Percentiles rank a stretch among this genome's conserved stretches.
Evolutionary conservation across 2,113 vertebrate species (phyloP).

Genomic region (Xiphias gladius): DNA sequence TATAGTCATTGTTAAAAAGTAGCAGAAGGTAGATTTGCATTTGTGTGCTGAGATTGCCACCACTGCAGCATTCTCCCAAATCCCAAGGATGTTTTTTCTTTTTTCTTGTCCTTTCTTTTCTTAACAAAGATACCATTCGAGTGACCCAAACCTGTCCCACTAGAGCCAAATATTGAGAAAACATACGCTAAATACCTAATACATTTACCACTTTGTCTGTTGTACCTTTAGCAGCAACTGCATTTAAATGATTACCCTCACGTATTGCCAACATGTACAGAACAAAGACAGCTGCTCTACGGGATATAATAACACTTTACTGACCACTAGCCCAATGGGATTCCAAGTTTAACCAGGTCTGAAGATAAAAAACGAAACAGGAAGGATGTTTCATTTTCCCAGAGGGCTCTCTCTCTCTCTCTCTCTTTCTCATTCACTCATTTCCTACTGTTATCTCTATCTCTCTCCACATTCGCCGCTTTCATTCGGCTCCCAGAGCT

Average conservation of each 20-base stretch:
- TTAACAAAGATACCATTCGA: constrained; percentile 3
- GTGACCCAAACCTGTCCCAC: constrained; percentile 27
- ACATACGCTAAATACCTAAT: constrained; percentile 7
- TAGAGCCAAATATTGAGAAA: constrained; percentile 25
- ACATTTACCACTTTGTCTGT: constrained; percentile 25
- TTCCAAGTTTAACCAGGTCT: constrained; percentile 56
- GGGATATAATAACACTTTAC: constrained; percentile 72
- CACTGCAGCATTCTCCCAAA: neutral
- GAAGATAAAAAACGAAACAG: constrained; percentile 61
- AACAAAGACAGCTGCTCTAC: constrained; percentile 43
- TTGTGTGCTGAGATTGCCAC: neutral
- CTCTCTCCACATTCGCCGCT: constrained; percentile 48
- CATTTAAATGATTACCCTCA: constrained; percentile 54
- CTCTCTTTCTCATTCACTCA: constrained; percentile 8
- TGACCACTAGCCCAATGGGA: constrained; percentile 66
- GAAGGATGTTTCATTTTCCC: constrained; percentile 61
- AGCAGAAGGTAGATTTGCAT: constrained; percentile 21
- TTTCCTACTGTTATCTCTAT: constrained; percentile 57
- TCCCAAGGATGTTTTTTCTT: constrained; percentile 1
- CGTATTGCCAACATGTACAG: constrained; percentile 34
- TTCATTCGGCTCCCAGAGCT: constrained; percentile 61
- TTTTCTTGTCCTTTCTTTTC: neutral
- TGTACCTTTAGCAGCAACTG: constrained; percentile 28
- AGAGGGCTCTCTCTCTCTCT: constrained; percentile 30
- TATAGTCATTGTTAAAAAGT: neutral